Conservation (phyloP, 2,888 invertebrate genomes). For the Bembecia ichneumoniformis region DNA sequence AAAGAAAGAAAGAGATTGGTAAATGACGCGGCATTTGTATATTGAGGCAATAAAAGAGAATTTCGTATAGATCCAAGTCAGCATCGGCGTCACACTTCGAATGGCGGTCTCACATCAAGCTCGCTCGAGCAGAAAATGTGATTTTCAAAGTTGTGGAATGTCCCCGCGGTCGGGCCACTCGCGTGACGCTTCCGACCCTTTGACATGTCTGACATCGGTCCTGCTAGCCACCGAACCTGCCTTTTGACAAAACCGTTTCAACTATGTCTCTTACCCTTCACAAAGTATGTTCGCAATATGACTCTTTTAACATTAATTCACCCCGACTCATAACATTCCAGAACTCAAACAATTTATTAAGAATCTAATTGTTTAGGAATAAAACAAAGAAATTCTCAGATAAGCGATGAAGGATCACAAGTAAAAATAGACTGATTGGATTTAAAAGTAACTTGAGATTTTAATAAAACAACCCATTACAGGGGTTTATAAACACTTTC, state of each 20-base stretch:
- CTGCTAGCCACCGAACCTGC: slow-evolving; percentile 3
- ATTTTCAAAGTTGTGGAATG: slow-evolving; percentile 29
- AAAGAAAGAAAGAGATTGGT: too few species aligned
- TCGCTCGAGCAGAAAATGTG: slow-evolving; percentile 23
- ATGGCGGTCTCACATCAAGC: slow-evolving; percentile 14
- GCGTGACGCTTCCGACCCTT: slow-evolving; percentile 8
- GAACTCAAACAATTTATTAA: too few species aligned
- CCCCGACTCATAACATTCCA: too few species aligned
- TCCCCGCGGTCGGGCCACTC: slow-evolving; percentile 9
- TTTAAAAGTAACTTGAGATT: too few species aligned
- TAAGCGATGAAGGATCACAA: too few species aligned
- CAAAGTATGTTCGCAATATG: neutral
- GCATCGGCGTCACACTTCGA: slow-evolving; percentile 14
- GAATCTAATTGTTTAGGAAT: too few species aligned
- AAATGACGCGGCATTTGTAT: too few species aligned
- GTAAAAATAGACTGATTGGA: too few species aligned
- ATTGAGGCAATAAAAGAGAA: too few species aligned
- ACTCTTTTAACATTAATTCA: neutral
- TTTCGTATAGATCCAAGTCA: slow-evolving; percentile 3
- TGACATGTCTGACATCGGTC: slow-evolving; percentile 13
- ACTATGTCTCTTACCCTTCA: slow-evolving; percentile 4
- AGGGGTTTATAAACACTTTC: too few species aligned
- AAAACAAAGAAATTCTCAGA: too few species aligned
- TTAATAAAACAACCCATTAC: too few species aligned
- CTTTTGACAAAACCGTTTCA: slow-evolving; percentile 6